These are phyloP conservation scores for Calidris pugnax DNA, from an alignment of 2,113 vertebrate genomes.

Conservation along the genomic window DNA sequence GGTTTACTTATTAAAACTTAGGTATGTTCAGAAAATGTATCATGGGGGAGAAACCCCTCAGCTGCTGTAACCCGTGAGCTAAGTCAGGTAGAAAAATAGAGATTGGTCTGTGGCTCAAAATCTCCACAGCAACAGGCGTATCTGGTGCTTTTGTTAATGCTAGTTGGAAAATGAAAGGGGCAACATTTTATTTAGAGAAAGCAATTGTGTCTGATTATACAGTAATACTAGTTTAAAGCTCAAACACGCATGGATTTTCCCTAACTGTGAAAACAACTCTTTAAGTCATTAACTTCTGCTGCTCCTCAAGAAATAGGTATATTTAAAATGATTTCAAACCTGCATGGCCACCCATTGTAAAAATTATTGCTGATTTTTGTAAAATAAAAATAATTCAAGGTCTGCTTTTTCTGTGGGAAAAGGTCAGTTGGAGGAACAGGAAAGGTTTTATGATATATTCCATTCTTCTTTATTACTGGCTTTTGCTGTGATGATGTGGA, in stretches of 20 bases:
- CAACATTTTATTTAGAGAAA: constrained; percentile 39
- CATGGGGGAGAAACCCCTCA: constrained; percentile 40
- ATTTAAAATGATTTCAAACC: constrained; percentile 63
- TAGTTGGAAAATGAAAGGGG: not conserved
- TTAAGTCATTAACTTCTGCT: constrained; percentile 56
- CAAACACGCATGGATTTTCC: constrained; percentile 61
- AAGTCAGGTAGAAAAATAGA: constrained; percentile 1
- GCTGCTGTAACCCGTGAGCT: constrained; percentile 41
- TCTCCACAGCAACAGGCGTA: not conserved
- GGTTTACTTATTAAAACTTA: constrained; percentile 23
- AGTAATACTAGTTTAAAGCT: constrained; percentile 57
- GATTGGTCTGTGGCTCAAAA: not conserved
- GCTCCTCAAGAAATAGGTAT: constrained; percentile 49
- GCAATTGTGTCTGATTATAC: constrained; percentile 60
- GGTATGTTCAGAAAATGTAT: not conserved
- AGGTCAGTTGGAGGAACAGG: not conserved
- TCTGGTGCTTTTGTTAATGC: not conserved
- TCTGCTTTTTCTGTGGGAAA: not conserved
- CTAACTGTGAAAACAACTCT: constrained; percentile 70
- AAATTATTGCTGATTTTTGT: not conserved
- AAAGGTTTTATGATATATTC: not conserved
- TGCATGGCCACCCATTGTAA: not conserved
- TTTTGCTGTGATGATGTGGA: not conserved
- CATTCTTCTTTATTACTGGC: not conserved
- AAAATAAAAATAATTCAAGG: constrained; percentile 7